These are phyloP conservation scores for Acanthurus tractus DNA, from an alignment of 2,797 vertebrate genomes.

Conservation along the genomic window DNA sequence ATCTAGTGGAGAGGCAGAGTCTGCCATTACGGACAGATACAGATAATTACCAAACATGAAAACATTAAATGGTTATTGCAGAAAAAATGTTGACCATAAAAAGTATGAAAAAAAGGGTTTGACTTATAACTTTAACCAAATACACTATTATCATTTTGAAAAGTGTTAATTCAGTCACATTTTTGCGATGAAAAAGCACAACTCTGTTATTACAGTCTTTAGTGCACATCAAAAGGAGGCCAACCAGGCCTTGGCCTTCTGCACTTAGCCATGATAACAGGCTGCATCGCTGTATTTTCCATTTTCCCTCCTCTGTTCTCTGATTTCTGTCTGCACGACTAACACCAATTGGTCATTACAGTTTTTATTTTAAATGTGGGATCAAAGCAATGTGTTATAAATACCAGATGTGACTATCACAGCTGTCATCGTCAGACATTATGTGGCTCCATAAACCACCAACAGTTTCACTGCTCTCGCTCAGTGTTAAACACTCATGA, in stretches of 20 bases:
- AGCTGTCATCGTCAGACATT: conserved; percentile 72
- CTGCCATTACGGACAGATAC: background rate
- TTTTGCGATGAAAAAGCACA: conserved; percentile 42
- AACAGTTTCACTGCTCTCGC: conserved; percentile 52
- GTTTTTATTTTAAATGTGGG: conserved; percentile 57
- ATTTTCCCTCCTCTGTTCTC: conserved; percentile 53
- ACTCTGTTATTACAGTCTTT: conserved; percentile 58
- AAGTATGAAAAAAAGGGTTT: background rate
- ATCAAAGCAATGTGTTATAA: conserved; percentile 75
- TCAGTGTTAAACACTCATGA: conserved; percentile 25
- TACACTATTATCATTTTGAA: conserved; percentile 23
- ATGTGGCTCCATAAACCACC: conserved; percentile 66
- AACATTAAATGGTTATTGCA: background rate
- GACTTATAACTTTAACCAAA: conserved; percentile 14
- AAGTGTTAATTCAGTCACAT: conserved; percentile 50
- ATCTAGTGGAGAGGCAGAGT: background rate
- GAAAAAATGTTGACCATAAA: background rate
- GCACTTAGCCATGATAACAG: conserved; percentile 68
- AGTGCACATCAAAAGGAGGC: conserved; percentile 54
- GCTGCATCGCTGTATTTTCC: conserved; percentile 52
- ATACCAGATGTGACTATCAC: conserved; percentile 73
- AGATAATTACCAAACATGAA: background rate
- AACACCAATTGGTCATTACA: conserved; percentile 66
- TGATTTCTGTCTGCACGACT: conserved; percentile 59
- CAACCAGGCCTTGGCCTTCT: conserved; percentile 37